Evolutionary conservation across 2,888 invertebrate genomes (phyloP).

Genomic region (Neoascia interrupta): DNA sequence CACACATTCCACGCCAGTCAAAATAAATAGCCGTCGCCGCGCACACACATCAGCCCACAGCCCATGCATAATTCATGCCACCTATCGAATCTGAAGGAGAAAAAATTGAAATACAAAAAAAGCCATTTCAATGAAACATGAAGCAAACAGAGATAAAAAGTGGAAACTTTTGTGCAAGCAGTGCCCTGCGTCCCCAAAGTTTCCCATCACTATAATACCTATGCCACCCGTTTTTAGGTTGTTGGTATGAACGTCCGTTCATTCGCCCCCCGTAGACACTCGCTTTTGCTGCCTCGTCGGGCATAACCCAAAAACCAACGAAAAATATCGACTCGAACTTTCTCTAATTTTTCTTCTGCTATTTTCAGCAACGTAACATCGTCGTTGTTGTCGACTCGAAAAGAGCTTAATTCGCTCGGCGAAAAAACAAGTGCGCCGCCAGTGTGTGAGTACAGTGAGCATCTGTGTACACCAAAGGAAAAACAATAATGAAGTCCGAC

Average conservation of each 20-base stretch:
- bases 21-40: constrained; percentile 7
- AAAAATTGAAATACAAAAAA: constrained; percentile 24
- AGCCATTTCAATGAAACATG: background rate
- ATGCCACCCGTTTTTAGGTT: no score
- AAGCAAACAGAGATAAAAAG: constrained; percentile 25
- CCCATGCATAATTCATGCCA: constrained; percentile 67
- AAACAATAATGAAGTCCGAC: constrained; percentile 28
- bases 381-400: constrained; percentile 6
- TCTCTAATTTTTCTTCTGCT: constrained; percentile 49
- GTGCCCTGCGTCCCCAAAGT: constrained; percentile 46
- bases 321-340: constrained; percentile 45
- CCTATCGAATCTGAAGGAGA: constrained; percentile 47
- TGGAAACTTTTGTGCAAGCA: constrained; percentile 44
- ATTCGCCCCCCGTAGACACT: constrained; percentile 10
- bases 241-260: no score
- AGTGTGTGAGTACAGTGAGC: constrained; percentile 24
- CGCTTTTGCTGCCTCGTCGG: constrained; percentile 7
- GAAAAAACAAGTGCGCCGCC: constrained; percentile 45
- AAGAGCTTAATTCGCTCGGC: constrained; percentile 59
- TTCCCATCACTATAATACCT: no score
- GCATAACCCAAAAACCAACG: constrained; percentile 31
- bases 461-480: background rate
- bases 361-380: constrained; percentile 36
- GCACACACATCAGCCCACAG: constrained; percentile 16
- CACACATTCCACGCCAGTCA: background rate